phyloP scores from a whole-genome alignment of 1,140 invertebrate species.

The Drosophila melanica region DNA sequence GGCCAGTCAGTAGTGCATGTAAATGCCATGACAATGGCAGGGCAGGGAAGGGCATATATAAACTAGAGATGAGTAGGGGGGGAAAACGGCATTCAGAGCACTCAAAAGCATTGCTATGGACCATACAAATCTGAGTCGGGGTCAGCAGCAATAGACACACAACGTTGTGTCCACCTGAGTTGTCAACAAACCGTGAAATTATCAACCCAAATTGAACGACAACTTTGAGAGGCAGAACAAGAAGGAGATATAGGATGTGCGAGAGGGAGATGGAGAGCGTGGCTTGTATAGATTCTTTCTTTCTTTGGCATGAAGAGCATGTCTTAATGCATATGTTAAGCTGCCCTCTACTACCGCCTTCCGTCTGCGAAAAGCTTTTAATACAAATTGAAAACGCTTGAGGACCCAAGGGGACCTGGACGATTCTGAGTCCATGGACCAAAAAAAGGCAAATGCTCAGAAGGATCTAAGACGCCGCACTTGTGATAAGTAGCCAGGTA shows the following conservation, averaged over 20 bases:
- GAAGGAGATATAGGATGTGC: neutral
- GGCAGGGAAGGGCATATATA: neutral
- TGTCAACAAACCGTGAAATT: slow-evolving; percentile 83
- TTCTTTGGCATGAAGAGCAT: slow-evolving; percentile 44
- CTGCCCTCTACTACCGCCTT: slow-evolving; percentile 8
- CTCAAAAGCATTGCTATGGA: slow-evolving; percentile 60
- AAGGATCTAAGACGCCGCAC: slow-evolving; percentile 45
- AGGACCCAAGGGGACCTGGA: slow-evolving; percentile 19
- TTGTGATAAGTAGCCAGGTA: slow-evolving; percentile 64
- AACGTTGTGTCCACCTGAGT: slow-evolving; percentile 76
- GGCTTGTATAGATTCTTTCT: slow-evolving; percentile 28
- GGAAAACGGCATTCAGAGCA: slow-evolving; percentile 6
- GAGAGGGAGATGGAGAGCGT: neutral
- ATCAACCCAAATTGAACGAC: slow-evolving; percentile 79
- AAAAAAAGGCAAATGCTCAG: slow-evolving; percentile 55
- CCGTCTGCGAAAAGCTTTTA: slow-evolving; percentile 70
- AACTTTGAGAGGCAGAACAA: slow-evolving; percentile 41
- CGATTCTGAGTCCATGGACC: slow-evolving; percentile 7
- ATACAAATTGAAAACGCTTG: slow-evolving; percentile 78
- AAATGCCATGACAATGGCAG: slow-evolving; percentile 77
- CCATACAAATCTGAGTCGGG: slow-evolving; percentile 35
- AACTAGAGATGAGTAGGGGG: neutral
- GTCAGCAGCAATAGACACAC: slow-evolving; percentile 39
- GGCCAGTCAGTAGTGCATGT: slow-evolving; percentile 74
- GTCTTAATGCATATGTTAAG: slow-evolving; percentile 75